A percentile compares a stretch with the other conserved stretches of the same genome.
Conservation (phyloP, 2,113 vertebrate species). For the Leptobrachium ailaonicum region DNA sequence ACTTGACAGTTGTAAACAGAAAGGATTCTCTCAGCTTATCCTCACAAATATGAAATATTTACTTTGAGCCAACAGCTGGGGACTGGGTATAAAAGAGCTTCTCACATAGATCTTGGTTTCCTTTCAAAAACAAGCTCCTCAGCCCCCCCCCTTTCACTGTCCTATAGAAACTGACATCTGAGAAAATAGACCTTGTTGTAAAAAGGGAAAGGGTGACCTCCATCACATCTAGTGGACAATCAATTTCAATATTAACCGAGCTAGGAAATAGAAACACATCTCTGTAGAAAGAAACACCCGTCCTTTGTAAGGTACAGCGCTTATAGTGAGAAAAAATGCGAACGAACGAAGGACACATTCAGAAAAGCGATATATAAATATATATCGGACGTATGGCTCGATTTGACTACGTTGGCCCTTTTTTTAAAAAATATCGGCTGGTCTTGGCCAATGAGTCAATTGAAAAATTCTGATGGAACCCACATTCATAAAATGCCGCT, state of each 20-base stretch:
- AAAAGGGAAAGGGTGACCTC: conserved; percentile 51
- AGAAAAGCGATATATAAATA: no score
- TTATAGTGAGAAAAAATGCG: background rate
- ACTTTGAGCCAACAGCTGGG: conserved; percentile 73
- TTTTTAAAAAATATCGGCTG: no score
- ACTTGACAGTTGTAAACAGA: conserved; percentile 80
- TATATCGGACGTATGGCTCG: no score
- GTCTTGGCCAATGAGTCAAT: no score
- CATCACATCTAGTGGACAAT: conserved; percentile 5
- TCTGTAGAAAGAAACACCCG: background rate
- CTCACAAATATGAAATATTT: conserved; percentile 82
- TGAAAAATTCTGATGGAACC: no score
- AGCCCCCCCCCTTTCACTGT: conserved; percentile 46
- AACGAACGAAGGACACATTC: no score
- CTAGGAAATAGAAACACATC: background rate
- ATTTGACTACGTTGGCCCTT: no score
- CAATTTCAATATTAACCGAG: background rate
- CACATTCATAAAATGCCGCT: no score
- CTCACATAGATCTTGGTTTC: conserved; percentile 65
- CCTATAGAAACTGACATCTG: conserved; percentile 21
- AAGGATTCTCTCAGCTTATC: conserved; percentile 74
- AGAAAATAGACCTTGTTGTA: conserved; percentile 52
- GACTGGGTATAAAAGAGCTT: conserved; percentile 65
- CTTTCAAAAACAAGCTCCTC: conserved; percentile 66
- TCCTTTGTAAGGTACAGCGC: background rate